Evolutionary conservation across 2,888 invertebrate genomes (phyloP), one percentile per base, ranked within the genome.

Genomic region (Deroplatys truncata): DNA sequence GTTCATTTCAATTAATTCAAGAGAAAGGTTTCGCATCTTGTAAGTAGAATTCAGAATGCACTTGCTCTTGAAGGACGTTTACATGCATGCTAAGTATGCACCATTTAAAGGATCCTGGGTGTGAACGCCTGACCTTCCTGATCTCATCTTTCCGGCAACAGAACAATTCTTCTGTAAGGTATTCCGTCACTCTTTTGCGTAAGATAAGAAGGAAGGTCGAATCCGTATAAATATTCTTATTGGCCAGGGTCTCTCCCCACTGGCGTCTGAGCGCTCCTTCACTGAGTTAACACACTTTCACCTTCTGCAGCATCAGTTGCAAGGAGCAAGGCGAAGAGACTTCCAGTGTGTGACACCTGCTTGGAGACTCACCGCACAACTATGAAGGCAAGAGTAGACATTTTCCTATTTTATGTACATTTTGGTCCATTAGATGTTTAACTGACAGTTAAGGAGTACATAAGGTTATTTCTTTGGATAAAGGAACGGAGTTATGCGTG

Each of bases 381-480:
- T 31, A 86, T 86, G 86, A 86, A 86, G 86, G 86, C 82, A 86
- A 86, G 72, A 15, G 20, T 86, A 35, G n/a, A n/a, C n/a, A n/a
- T 5, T 2, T 5, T 43, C 43, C 3, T 43, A 7, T 7, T 43
- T 43, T 43, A 43, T 43, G 2, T 43, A 43, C 13, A 43, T 43
- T 43, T 43, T 43, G 43, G 35, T 35, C 7, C 35, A 35, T 35
- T 35, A 8, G 35, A 43, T 43, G 43, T 43, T 10, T 43, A 43
- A 43, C 7, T 0, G 43, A 35, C 35, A 35, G 8, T 43, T 13
- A 10, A 43, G 43, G 13, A 43, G 1, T 43, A 7, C 10, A 13
- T 43, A 43, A 43, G 43, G 13, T 43, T 43, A 13, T 43, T 43
- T 43, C 13, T 7, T 43, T 43, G 4, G 13, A 43, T 43, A 43